Evolutionary conservation across 23 tunicate genomes (phyloP).

Genomic region (Diplosoma virens): DNA sequence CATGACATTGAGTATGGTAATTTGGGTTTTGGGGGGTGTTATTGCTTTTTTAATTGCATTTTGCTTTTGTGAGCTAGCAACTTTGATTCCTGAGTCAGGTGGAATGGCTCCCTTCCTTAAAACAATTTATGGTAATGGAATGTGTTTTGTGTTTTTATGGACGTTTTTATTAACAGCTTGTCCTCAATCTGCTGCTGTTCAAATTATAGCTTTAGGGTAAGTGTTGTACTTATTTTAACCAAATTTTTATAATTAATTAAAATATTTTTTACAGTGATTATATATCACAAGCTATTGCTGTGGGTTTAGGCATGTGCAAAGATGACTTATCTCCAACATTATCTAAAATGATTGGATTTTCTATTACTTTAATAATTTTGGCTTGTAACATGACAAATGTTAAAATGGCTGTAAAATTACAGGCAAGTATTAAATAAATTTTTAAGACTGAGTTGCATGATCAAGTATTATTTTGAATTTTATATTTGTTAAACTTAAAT

Average conservation of each 20-base stretch:
- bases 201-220: constrained; percentile 87
- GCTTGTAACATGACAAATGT: constrained; percentile 59
- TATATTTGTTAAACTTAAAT: no score
- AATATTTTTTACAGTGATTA: constrained; percentile 36
- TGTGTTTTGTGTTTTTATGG: constrained; percentile 81
- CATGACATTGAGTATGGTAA: constrained; percentile 48
- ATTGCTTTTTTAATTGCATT: constrained; percentile 67
- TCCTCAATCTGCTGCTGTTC: constrained; percentile 72
- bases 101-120: constrained; percentile 64
- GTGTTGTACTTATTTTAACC: no score
- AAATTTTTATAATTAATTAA: no score
- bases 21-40: constrained; percentile 80
- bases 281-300: constrained; percentile 42
- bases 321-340: constrained; percentile 24
- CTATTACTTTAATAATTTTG: constrained; percentile 34
- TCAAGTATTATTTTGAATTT: no score
- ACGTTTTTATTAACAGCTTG: constrained; percentile 38
- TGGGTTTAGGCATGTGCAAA: constrained; percentile 23
- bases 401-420: constrained; percentile 67
- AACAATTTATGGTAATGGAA: constrained; percentile 57
- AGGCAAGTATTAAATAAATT: constrained; percentile 36
- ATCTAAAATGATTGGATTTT: constrained; percentile 60
- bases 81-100: constrained; percentile 85
- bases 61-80: constrained; percentile 74
- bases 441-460: no score